A percentile compares a stretch with the other conserved stretches of the same genome.
These are phyloP conservation scores for Odocoileus virginianus DNA, from an alignment of 2,113 vertebrate genomes.

Conservation along the genomic window DNA sequence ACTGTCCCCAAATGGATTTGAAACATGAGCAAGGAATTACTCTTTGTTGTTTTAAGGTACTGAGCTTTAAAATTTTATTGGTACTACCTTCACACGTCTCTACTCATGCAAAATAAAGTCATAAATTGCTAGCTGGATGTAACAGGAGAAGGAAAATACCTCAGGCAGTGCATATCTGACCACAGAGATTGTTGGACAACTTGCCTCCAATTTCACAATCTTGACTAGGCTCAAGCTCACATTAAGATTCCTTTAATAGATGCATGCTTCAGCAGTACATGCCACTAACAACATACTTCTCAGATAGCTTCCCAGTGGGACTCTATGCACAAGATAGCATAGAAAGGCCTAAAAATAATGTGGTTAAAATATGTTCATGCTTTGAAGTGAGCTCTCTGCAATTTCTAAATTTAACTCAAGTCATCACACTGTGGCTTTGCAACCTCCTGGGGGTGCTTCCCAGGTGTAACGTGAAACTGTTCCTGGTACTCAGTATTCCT, in stretches of 20 bases:
- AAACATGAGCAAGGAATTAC: not conserved
- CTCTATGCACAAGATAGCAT: slow-evolving; percentile 19
- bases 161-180: not conserved
- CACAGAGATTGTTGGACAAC: not conserved
- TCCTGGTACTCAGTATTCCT: not conserved
- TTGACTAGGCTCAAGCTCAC: not conserved
- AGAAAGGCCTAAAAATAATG: slow-evolving; percentile 36
- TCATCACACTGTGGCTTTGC: not conserved
- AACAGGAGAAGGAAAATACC: not conserved
- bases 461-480: not conserved
- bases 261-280: not conserved
- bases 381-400: not conserved
- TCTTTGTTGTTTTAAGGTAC: not conserved
- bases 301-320: not conserved
- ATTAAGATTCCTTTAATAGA: slow-evolving; percentile 7
- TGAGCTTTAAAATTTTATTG: not conserved
- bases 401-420: slow-evolving; percentile 19
- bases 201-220: not conserved
- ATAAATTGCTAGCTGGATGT: not conserved
- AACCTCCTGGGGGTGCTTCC: not conserved
- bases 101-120: not conserved
- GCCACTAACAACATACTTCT: not conserved
- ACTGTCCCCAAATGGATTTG: not conserved
- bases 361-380: not conserved
- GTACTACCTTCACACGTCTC: not conserved